phyloP scores from a whole-genome alignment of 2,113 vertebrate species.

The Casuarius casuarius region DNA sequence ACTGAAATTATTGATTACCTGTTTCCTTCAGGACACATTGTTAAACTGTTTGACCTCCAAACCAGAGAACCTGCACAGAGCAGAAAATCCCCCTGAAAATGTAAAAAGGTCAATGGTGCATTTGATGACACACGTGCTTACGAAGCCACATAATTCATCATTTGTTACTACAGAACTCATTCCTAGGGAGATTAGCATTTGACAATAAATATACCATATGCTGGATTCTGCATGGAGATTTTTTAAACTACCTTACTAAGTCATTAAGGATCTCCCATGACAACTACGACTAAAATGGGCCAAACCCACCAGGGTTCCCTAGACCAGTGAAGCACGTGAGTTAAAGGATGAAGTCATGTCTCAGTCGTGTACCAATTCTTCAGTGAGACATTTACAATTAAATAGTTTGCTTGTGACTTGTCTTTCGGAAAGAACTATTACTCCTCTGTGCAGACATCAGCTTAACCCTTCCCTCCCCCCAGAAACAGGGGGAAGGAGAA shows the following conservation, averaged over 20 bases:
- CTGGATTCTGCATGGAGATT: conserved; percentile 56
- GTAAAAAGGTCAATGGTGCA: conserved; percentile 71
- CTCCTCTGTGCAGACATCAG: background rate
- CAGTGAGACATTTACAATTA: conserved; percentile 51
- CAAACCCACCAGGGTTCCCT: conserved; percentile 64
- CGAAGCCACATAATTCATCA: conserved; percentile 74
- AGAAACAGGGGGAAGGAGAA: background rate
- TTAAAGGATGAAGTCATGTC: conserved; percentile 74
- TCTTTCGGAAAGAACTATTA: conserved; percentile 47
- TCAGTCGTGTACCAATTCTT: conserved; percentile 58
- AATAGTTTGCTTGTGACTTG: conserved; percentile 60
- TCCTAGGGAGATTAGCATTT: conserved; percentile 63
- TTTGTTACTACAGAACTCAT: conserved; percentile 65
- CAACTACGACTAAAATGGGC: conserved; percentile 61
- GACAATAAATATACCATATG: conserved; percentile 73
- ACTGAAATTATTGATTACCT: conserved; percentile 74
- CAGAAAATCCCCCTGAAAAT: conserved; percentile 71
- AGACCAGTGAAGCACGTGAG: conserved; percentile 40
- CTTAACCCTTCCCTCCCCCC: conserved; percentile 7
- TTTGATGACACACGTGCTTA: conserved; percentile 70
- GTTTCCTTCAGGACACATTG: conserved; percentile 47
- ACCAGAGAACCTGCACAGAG: conserved; percentile 57
- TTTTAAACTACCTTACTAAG: conserved; percentile 66
- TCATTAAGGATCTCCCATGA: conserved; percentile 65
- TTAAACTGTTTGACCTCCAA: conserved; percentile 65